These are phyloP conservation scores for Melanchra persicariae DNA, from an alignment of 2,888 invertebrate genomes.

Conservation along the genomic window DNA sequence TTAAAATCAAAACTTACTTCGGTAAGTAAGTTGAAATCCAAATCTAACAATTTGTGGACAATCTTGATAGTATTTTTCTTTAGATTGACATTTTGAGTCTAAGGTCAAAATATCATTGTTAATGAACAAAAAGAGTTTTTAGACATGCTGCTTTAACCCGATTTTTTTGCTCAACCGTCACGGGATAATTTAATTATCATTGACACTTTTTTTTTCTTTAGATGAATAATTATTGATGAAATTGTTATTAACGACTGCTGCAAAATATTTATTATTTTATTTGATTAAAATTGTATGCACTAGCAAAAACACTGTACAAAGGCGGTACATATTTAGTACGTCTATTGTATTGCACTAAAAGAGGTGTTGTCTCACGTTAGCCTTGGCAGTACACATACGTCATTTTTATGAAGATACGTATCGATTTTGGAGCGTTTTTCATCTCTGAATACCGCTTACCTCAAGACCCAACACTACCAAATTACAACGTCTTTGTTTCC, in stretches of 20 bases:
- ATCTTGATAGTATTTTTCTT: neutral
- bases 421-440: neutral
- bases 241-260: neutral
- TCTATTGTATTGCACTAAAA: too few relatives aligned
- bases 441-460: neutral
- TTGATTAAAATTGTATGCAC: too few relatives aligned
- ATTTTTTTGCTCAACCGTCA: neutral
- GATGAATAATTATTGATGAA: neutral
- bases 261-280: too few relatives aligned
- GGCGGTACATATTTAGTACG: too few relatives aligned
- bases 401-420: neutral
- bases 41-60: conserved; percentile 1
- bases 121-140: conserved; percentile 14
- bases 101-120: conserved; percentile 32
- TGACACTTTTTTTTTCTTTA: neutral
- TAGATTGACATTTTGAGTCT: conserved; percentile 10
- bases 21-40: neutral
- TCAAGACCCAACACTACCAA: conserved; percentile 18
- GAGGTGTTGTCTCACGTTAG: too few relatives aligned
- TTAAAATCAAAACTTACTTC: neutral
- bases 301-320: too few relatives aligned
- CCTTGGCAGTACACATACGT: too few relatives aligned
- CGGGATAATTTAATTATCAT: neutral
- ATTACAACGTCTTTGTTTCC: conserved; percentile 45
- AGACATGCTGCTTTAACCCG: neutral